phyloP scores from a whole-genome alignment of 1,140 invertebrate genomes.

The Drosophila arawakana region DNA sequence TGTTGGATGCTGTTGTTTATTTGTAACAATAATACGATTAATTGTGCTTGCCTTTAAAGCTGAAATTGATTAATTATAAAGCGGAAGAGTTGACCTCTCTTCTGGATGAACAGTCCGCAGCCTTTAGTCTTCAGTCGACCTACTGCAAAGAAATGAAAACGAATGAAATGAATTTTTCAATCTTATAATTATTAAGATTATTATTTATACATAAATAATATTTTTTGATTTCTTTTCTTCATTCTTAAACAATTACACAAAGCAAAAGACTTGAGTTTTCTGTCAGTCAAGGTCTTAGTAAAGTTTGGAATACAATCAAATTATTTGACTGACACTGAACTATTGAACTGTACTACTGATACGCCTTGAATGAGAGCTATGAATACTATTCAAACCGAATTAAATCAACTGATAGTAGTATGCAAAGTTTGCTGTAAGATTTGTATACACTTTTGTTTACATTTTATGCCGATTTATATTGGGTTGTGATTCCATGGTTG shows the following conservation, averaged over 20 bases:
- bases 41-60: constrained; percentile 70
- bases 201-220: constrained; percentile 1
- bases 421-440: background rate
- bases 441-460: background rate
- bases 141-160: too few relatives aligned
- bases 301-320: constrained; percentile 13
- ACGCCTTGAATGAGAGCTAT: background rate
- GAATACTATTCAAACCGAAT: constrained; percentile 12
- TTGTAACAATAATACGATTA: constrained; percentile 73
- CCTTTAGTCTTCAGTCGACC: background rate
- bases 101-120: background rate
- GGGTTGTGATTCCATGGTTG: background rate
- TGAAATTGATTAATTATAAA: constrained; percentile 79
- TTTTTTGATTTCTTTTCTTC: background rate
- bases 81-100: constrained; percentile 57
- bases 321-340: constrained; percentile 57
- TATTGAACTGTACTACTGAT: constrained; percentile 34
- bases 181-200: constrained; percentile 58
- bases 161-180: constrained; percentile 55
- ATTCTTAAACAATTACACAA: constrained; percentile 40
- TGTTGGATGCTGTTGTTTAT: constrained; percentile 22
- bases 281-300: constrained; percentile 42
- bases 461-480: background rate
- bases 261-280: constrained; percentile 17
- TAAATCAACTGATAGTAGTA: constrained; percentile 5